A percentile compares a stretch with the other conserved stretches of the same genome.
Evolutionary conservation across 1,140 invertebrate species (phyloP).

Genomic region (Lethrus apterus): DNA sequence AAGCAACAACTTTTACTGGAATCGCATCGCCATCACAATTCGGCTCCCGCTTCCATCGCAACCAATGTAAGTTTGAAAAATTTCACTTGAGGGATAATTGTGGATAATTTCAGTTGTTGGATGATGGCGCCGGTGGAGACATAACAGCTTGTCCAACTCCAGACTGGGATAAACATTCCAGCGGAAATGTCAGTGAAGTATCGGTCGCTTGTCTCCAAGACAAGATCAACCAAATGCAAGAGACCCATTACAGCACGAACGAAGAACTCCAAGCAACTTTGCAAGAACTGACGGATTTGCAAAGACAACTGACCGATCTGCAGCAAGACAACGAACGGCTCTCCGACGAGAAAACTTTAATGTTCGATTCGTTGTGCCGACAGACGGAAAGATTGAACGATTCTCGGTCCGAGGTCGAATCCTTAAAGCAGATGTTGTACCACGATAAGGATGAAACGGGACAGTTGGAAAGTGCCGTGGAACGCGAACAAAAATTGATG

Average conservation of each 20-base stretch:
- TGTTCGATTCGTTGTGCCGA: slow-evolving; percentile 83
- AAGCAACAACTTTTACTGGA: slow-evolving; percentile 68
- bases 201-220: slow-evolving; percentile 90
- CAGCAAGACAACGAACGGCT: slow-evolving; percentile 82
- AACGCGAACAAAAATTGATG: slow-evolving; percentile 77
- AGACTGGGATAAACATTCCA: slow-evolving; percentile 84
- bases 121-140: slow-evolving; percentile 43
- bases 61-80: slow-evolving; percentile 31
- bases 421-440: slow-evolving; percentile 32
- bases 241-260: slow-evolving; percentile 62
- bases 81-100: too few relatives aligned
- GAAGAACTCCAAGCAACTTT: slow-evolving; percentile 92
- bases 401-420: slow-evolving; percentile 57
- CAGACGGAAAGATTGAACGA: slow-evolving; percentile 89
- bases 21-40: slow-evolving; percentile 55
- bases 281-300: slow-evolving; percentile 84
- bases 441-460: slow-evolving; percentile 47
- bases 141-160: slow-evolving; percentile 59
- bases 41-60: slow-evolving; percentile 55
- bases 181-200: slow-evolving; percentile 76
- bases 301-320: slow-evolving; percentile 74
- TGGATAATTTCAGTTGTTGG: slow-evolving; percentile 36
- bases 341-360: slow-evolving; percentile 77
- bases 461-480: slow-evolving; percentile 57
- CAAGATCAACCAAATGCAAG: slow-evolving; percentile 64